These are phyloP conservation scores for Rhegmatorhina hoffmannsi DNA, from an alignment of 2,113 vertebrate species.

Conservation along the genomic window DNA sequence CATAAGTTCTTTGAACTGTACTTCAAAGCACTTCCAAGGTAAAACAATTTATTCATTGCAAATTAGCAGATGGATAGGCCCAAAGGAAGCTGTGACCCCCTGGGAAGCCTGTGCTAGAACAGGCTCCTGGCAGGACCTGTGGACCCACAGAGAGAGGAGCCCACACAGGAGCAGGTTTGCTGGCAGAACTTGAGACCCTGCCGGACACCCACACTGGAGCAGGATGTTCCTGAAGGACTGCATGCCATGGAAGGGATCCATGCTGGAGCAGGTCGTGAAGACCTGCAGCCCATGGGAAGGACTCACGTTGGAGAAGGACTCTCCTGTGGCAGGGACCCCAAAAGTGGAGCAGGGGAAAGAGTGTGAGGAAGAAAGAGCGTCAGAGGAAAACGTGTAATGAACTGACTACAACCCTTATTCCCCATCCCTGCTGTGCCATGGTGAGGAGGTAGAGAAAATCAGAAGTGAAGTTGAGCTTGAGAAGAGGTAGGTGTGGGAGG, in stretches of 20 bases:
- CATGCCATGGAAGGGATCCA: neutral
- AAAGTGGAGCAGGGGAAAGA: neutral
- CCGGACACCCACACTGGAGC: neutral
- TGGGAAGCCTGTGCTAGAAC: neutral
- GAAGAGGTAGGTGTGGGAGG: neutral
- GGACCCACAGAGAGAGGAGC: neutral
- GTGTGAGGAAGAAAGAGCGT: neutral
- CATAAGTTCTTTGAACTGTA: neutral
- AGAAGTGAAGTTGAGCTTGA: rapidly evolving
- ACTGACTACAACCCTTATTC: neutral
- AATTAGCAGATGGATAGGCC: neutral
- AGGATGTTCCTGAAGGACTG: neutral
- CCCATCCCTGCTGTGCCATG: rapidly evolving
- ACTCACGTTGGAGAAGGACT: rapidly evolving
- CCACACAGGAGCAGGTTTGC: neutral
- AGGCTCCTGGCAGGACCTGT: neutral
- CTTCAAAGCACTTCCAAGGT: neutral
- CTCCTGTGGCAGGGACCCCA: neutral
- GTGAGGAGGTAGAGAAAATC: neutral
- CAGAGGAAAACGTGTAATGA: neutral
- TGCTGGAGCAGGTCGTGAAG: neutral
- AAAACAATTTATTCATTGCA: neutral
- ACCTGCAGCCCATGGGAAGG: neutral
- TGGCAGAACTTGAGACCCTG: neutral
- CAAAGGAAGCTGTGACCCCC: neutral